A percentile compares a stretch with the other conserved stretches of the same genome.
phyloP scores from a whole-genome alignment of 2,113 vertebrate genomes.

The Hucho hucho region DNA sequence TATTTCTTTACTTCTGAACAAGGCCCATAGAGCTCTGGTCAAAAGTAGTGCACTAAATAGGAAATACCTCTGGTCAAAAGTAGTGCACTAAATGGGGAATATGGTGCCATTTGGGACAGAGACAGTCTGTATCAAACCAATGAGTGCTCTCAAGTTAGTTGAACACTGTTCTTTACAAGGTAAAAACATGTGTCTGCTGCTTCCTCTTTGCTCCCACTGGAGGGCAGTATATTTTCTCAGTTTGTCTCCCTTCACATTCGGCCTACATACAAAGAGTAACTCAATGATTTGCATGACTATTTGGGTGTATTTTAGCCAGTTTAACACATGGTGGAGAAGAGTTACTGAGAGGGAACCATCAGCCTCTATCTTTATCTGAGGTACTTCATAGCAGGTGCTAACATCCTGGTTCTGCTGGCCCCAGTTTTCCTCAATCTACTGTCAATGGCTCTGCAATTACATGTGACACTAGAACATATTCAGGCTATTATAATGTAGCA shows the following conservation, averaged over 20 bases:
- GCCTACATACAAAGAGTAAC: background rate
- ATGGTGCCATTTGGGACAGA: too few species aligned
- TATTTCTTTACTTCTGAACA: too few species aligned
- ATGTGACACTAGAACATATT: background rate
- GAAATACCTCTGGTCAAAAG: too few species aligned
- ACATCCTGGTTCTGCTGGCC: conserved; percentile 73
- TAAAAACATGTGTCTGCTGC: background rate
- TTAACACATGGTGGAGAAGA: conserved; percentile 78
- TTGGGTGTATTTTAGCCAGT: conserved; percentile 60
- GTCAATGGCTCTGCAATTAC: conserved; percentile 62
- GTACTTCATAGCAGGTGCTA: conserved; percentile 85
- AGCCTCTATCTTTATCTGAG: conserved; percentile 81
- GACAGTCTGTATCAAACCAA: too few species aligned
- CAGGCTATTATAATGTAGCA: background rate
- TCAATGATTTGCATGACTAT: conserved; percentile 18
- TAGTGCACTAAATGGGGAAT: too few species aligned
- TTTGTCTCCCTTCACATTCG: background rate
- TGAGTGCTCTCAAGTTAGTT: too few species aligned
- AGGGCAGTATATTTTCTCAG: conserved; percentile 49
- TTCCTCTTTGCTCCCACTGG: conserved; percentile 40
- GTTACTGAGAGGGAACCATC: conserved; percentile 83
- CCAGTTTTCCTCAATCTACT: conserved; percentile 79
- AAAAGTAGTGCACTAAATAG: too few species aligned
- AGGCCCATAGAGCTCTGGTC: too few species aligned
- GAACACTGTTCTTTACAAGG: too few species aligned